These are phyloP conservation scores for Chrysotoxum bicinctum DNA, from an alignment of 2,888 invertebrate genomes.

Conservation along the genomic window DNA sequence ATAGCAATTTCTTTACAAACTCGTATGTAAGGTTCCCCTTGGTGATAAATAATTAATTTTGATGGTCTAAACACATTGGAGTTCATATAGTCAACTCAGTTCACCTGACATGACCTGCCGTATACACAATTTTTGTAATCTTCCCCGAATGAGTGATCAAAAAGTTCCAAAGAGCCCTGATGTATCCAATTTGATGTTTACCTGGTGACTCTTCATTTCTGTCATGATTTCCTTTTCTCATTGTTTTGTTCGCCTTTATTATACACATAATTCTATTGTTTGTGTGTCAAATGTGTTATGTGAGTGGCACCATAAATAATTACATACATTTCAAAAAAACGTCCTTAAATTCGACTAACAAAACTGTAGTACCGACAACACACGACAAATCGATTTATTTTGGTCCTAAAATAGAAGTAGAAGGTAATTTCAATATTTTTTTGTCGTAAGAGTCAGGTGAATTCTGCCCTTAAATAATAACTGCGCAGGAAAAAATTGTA, in stretches of 20 bases:
- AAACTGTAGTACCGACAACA: background rate
- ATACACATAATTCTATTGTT: background rate
- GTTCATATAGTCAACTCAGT: background rate
- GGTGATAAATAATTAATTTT: constrained; percentile 1
- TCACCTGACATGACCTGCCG: background rate
- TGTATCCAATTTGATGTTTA: constrained; percentile 3
- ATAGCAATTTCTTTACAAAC: background rate
- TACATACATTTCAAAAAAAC: constrained; percentile 36
- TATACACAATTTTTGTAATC: background rate
- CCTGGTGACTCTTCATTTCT: constrained; percentile 11
- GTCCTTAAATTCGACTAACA: constrained; percentile 30
- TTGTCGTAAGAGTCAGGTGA: constrained; percentile 22
- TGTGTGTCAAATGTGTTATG: background rate
- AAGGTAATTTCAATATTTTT: constrained; percentile 21
- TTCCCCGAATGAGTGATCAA: constrained; percentile 1
- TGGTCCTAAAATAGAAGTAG: constrained; percentile 12
- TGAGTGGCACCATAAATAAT: constrained; percentile 24
- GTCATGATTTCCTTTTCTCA: background rate
- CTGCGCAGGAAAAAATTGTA: background rate
- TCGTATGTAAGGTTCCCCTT: background rate
- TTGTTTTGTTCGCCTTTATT: background rate
- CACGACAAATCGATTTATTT: constrained; percentile 30
- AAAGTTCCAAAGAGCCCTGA: constrained; percentile 12
- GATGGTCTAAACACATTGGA: background rate
- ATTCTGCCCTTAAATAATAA: constrained; percentile 5